Evolutionary conservation across 2,797 vertebrate species (phyloP).

Genomic region (Siniperca scherzeri): DNA sequence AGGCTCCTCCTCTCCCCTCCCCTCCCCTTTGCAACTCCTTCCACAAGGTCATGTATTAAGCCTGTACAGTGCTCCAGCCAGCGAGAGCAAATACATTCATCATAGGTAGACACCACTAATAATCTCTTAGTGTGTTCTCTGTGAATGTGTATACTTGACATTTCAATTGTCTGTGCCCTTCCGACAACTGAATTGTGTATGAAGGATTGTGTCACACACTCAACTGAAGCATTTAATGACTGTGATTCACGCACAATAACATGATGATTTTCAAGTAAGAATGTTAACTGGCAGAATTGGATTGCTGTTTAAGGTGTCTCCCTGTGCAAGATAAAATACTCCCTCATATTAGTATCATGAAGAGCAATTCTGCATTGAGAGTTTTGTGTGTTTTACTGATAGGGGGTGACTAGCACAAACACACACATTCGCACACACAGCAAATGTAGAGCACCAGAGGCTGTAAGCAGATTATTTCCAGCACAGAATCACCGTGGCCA

Average conservation of each 20-base stretch:
- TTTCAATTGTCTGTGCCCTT: constrained; percentile 64
- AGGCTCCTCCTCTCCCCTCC: constrained; percentile 24
- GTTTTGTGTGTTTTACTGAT: constrained; percentile 46
- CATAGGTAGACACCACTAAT: constrained; percentile 46
- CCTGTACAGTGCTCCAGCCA: constrained; percentile 37
- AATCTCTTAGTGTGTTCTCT: constrained; percentile 49
- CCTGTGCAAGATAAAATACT: constrained; percentile 8
- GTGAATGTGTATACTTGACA: constrained; percentile 68
- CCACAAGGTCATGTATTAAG: constrained; percentile 73
- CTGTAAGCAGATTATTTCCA: constrained; percentile 71
- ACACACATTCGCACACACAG: constrained; percentile 29
- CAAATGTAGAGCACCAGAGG: constrained; percentile 61
- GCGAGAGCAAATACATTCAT: constrained; percentile 43
- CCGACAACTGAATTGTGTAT: constrained; percentile 53
- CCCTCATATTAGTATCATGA: constrained; percentile 32
- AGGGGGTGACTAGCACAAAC: constrained; percentile 36
- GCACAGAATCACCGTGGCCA: constrained; percentile 59
- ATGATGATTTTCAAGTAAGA: constrained; percentile 31
- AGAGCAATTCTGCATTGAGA: constrained; percentile 18
- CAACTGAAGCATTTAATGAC: constrained; percentile 58
- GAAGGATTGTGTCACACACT: constrained; percentile 49
- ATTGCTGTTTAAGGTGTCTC: constrained; percentile 36
- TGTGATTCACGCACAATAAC: constrained; percentile 54
- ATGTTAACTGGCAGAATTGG: constrained; percentile 35
- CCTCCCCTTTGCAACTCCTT: constrained; percentile 44